Conservation (phyloP, 2,888 invertebrate species). For the Papilio gigon region DNA sequence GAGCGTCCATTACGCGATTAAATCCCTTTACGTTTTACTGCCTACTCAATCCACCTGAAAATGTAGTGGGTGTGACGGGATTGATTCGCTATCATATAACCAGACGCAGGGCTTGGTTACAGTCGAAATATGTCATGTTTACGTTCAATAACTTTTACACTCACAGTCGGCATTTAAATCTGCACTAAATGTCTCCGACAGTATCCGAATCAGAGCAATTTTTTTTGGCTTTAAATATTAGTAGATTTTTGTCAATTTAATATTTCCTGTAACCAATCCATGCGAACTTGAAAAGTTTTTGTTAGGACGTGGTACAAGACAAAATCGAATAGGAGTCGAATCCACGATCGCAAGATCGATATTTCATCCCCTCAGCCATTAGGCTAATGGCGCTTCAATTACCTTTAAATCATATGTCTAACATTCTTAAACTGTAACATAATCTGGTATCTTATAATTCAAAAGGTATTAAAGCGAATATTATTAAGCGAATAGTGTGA, state of each 20-base stretch:
- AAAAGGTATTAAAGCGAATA: neutral
- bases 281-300: too few relatives aligned
- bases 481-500: neutral
- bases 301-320: too few relatives aligned
- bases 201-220: too few relatives aligned
- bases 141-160: neutral
- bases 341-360: too few relatives aligned
- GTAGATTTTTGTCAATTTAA: too few relatives aligned
- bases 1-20: slow-evolving; percentile 69
- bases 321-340: too few relatives aligned
- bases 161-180: neutral
- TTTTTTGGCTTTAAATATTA: too few relatives aligned
- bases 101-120: slow-evolving; percentile 33
- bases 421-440: too few relatives aligned
- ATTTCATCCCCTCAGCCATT: too few relatives aligned
- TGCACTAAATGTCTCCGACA: neutral
- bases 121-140: neutral
- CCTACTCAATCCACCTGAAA: slow-evolving; percentile 57
- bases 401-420: too few relatives aligned
- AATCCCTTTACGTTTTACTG: slow-evolving; percentile 67
- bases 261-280: too few relatives aligned
- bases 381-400: too few relatives aligned
- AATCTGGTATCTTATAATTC: neutral
- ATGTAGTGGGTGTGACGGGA: slow-evolving; percentile 54
- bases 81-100: slow-evolving; percentile 36